Percentiles rank a stretch among this genome's conserved stretches.
Evolutionary conservation across 1,140 invertebrate genomes (phyloP).

Genomic region (Pseudomyrmex sp.): DNA sequence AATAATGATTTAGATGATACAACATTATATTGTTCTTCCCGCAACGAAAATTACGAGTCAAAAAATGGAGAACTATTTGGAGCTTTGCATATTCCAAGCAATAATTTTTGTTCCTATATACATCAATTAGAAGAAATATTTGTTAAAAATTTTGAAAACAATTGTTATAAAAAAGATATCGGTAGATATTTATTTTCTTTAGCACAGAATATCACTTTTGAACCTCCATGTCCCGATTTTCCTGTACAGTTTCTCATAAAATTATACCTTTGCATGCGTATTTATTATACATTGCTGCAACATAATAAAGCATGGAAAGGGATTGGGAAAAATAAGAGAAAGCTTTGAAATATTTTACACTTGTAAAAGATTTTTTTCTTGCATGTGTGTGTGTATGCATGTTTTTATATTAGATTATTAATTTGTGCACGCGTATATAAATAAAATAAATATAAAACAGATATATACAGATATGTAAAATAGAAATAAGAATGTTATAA

Average conservation of each 20-base stretch:
- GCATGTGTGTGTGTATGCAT: not conserved
- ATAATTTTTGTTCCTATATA: conserved; percentile 9
- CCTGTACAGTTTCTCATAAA: not conserved
- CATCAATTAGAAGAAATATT: conserved; percentile 24
- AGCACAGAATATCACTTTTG: not conserved
- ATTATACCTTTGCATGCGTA: conserved; percentile 11
- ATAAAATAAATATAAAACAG: too few relatives aligned
- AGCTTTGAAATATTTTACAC: conserved; percentile 2
- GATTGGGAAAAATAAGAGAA: not conserved
- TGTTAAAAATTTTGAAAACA: conserved; percentile 18
- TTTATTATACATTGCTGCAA: not conserved
- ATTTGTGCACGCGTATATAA: too few relatives aligned
- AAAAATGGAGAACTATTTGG: conserved; percentile 2
- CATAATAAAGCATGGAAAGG: conserved; percentile 11
- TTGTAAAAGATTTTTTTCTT: not conserved
- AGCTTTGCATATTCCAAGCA: not conserved
- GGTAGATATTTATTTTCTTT: not conserved
- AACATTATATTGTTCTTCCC: conserved; percentile 1
- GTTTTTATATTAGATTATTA: too few relatives aligned
- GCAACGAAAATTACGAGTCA: not conserved
- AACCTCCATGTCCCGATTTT: not conserved
- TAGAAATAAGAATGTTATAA: too few relatives aligned
- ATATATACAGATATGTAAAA: too few relatives aligned
- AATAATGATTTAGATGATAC: not conserved
- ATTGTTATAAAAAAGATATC: conserved; percentile 13